Conservation (phyloP, 2,113 vertebrate genomes). For the Campylomormyrus tamandua region DNA sequence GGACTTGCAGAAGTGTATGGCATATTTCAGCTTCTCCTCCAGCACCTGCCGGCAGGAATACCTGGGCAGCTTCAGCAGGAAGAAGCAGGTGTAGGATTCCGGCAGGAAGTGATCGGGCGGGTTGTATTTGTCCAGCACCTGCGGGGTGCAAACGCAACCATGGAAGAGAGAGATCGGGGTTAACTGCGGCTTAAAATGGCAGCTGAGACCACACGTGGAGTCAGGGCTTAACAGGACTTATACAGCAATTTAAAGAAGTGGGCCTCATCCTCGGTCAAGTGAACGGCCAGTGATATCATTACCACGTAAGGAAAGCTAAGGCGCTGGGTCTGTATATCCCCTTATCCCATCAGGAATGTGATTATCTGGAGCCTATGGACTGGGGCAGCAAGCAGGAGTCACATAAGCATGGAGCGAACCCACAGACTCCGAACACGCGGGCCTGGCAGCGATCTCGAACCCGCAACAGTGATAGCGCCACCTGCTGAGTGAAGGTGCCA, state of each 20-base stretch:
- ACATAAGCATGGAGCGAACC: neutral
- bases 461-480: neutral
- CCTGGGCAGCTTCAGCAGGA: slow-evolving; percentile 90
- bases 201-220: neutral
- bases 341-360: neutral
- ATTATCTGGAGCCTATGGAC: neutral
- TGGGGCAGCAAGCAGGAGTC: neutral
- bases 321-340: neutral
- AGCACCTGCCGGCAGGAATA: slow-evolving; percentile 95
- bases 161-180: neutral
- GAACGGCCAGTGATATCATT: neutral
- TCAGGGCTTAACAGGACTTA: neutral
- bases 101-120: slow-evolving; percentile 97
- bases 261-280: neutral
- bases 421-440: neutral
- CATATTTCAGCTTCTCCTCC: slow-evolving; percentile 95
- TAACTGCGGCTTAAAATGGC: neutral
- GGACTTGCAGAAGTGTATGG: slow-evolving; percentile 98
- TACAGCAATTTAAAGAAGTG: neutral
- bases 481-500: neutral
- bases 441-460: no score
- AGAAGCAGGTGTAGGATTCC: slow-evolving; percentile 97
- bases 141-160: neutral
- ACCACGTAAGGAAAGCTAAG: neutral
- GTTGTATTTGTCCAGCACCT: slow-evolving; percentile 98